A percentile compares a stretch with the other conserved stretches of the same genome.
These are phyloP conservation scores for Echeneis naucrates DNA, from an alignment of 2,797 vertebrate species.

Conservation along the genomic window DNA sequence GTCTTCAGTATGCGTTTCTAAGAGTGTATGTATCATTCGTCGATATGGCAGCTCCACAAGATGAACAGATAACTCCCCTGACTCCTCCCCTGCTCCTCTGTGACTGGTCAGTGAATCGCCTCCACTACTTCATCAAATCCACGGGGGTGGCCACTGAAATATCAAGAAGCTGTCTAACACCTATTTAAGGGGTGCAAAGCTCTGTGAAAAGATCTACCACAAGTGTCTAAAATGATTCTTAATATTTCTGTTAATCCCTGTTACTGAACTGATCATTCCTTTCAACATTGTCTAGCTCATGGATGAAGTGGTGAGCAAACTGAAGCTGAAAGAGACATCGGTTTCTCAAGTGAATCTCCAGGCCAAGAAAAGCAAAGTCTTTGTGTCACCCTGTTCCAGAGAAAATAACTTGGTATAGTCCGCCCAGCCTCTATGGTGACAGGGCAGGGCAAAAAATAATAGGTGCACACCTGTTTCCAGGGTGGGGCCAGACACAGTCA, in stretches of 20 bases:
- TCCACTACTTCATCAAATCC: slow-evolving; percentile 49
- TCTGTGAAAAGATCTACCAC: slow-evolving; percentile 35
- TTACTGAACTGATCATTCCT: not conserved
- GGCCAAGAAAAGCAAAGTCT: slow-evolving; percentile 8
- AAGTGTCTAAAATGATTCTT: slow-evolving; percentile 25
- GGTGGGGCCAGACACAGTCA: slow-evolving; percentile 66
- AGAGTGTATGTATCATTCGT: slow-evolving; percentile 57
- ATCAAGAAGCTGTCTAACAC: not conserved
- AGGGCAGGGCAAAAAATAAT: slow-evolving; percentile 60
- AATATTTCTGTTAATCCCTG: slow-evolving; percentile 7
- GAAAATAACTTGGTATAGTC: slow-evolving; percentile 76
- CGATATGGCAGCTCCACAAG: slow-evolving; percentile 22
- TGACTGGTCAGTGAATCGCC: slow-evolving; percentile 58
- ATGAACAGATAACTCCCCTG: slow-evolving; percentile 27
- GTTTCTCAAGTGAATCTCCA: slow-evolving; percentile 41
- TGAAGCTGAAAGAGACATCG: slow-evolving; percentile 41
- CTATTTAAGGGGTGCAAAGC: slow-evolving; percentile 19
- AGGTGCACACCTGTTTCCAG: slow-evolving; percentile 73
- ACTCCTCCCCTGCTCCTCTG: slow-evolving; percentile 70
- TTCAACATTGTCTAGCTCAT: slow-evolving; percentile 17
- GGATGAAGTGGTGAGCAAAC: slow-evolving; percentile 9
- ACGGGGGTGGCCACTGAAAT: slow-evolving; percentile 6
- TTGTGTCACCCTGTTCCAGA: slow-evolving; percentile 30
- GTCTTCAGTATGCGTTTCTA: slow-evolving; percentile 37
- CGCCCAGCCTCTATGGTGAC: slow-evolving; percentile 67